These are phyloP conservation scores for Drosophila leontia DNA, from an alignment of 1,140 invertebrate species.

Conservation along the genomic window DNA sequence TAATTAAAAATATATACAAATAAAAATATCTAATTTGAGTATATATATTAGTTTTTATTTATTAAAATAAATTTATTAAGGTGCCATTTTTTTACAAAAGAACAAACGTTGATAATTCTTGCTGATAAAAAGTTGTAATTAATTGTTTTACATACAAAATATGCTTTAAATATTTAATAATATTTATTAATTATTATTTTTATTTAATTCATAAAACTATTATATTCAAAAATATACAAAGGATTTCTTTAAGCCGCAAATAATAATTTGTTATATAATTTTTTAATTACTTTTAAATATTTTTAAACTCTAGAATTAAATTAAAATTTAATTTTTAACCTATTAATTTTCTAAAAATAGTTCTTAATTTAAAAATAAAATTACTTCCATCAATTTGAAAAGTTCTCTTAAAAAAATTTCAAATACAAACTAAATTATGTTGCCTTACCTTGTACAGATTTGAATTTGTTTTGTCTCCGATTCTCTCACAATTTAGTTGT, in stretches of 20 bases:
- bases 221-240: too few relatives aligned
- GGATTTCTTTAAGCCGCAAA: too few relatives aligned
- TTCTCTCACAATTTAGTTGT: conserved; percentile 38
- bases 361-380: too few relatives aligned
- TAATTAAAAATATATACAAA: background rate
- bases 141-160: background rate
- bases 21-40: background rate
- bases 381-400: background rate
- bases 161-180: background rate
- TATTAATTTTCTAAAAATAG: too few relatives aligned
- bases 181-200: background rate
- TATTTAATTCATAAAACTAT: too few relatives aligned
- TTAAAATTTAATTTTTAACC: too few relatives aligned
- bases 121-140: background rate
- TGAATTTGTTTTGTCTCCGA: background rate
- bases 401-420: background rate
- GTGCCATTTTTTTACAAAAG: background rate
- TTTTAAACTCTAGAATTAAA: too few relatives aligned
- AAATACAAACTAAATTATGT: background rate
- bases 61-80: background rate
- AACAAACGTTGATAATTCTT: background rate
- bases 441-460: conserved; percentile 5
- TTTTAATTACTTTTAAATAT: too few relatives aligned
- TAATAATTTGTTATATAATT: too few relatives aligned
- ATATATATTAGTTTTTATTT: too few relatives aligned